Conservation (phyloP, 1,140 invertebrate genomes). For the Lordiphosa mommai region DNA sequence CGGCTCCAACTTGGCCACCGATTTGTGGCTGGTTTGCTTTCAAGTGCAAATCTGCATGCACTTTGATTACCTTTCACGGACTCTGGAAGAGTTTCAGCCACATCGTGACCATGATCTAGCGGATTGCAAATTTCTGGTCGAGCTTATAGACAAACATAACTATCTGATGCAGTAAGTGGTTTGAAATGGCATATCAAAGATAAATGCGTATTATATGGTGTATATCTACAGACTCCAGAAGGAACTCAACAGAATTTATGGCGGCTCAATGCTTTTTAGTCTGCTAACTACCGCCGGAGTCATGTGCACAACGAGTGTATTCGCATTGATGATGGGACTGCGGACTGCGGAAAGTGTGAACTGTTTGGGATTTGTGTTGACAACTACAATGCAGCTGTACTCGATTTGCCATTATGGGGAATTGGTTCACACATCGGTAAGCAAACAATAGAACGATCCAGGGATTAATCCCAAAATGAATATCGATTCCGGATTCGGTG, state of each 20-base stretch:
- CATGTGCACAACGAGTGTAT: slow-evolving; percentile 45
- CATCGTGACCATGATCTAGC: not conserved
- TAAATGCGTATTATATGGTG: not conserved
- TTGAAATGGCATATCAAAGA: not conserved
- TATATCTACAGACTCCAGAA: slow-evolving; percentile 23
- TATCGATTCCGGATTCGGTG: no score
- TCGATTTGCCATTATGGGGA: slow-evolving; percentile 52
- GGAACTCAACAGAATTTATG: slow-evolving; percentile 33
- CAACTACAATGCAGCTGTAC: slow-evolving; percentile 31
- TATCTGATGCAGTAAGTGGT: slow-evolving; percentile 28
- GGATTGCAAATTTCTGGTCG: slow-evolving; percentile 32
- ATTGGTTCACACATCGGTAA: slow-evolving; percentile 28
- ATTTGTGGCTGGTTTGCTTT: slow-evolving; percentile 51
- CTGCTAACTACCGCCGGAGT: slow-evolving; percentile 37
- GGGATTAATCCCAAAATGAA: no score
- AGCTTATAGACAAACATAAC: slow-evolving; percentile 41
- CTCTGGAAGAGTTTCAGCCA: slow-evolving; percentile 29
- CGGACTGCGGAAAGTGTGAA: no score
- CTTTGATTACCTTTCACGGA: slow-evolving; percentile 28
- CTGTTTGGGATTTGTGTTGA: no score
- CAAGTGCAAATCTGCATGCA: slow-evolving; percentile 53
- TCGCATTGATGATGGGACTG: slow-evolving; percentile 17
- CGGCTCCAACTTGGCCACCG: slow-evolving; percentile 5
- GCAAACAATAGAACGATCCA: no score
- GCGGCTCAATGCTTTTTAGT: slow-evolving; percentile 31